Evolutionary conservation across 1,140 invertebrate species (phyloP).

Genomic region (Nasonia longicornis): DNA sequence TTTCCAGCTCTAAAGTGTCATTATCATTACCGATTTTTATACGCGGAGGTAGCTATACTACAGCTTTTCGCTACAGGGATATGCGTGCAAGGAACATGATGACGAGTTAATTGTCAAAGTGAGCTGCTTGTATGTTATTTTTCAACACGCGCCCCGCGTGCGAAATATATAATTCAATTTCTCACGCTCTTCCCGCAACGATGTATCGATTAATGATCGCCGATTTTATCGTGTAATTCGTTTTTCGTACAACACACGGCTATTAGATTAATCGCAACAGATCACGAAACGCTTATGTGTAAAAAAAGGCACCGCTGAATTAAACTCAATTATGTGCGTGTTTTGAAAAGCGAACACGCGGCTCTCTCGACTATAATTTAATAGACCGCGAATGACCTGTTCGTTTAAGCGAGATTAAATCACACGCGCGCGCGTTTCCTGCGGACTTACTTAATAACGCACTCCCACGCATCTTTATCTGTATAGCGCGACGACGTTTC

Average conservation of each 20-base stretch:
- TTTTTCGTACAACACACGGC: background rate
- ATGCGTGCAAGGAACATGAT: background rate
- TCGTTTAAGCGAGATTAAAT: background rate
- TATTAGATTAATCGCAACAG: background rate
- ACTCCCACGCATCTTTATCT: background rate
- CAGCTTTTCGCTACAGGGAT: background rate
- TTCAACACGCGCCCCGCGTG: background rate
- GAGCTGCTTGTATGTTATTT: background rate
- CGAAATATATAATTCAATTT: background rate
- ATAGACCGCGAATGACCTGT: background rate
- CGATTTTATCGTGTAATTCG: background rate
- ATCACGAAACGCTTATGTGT: background rate
- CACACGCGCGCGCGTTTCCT: background rate
- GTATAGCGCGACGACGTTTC: background rate
- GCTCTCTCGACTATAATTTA: background rate
- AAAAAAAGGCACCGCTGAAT: background rate
- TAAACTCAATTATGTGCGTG: background rate
- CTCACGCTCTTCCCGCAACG: background rate
- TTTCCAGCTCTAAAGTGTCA: slow-evolving; percentile 11
- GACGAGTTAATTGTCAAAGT: background rate
- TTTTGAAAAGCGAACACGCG: background rate
- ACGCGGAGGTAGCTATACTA: background rate
- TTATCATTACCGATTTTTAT: slow-evolving; percentile 18
- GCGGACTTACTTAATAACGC: background rate
- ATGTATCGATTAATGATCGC: background rate